Evolutionary conservation across 2,888 invertebrate species (phyloP), one percentile per base, ranked within the genome.

Genomic region (Drosophila formosana): DNA sequence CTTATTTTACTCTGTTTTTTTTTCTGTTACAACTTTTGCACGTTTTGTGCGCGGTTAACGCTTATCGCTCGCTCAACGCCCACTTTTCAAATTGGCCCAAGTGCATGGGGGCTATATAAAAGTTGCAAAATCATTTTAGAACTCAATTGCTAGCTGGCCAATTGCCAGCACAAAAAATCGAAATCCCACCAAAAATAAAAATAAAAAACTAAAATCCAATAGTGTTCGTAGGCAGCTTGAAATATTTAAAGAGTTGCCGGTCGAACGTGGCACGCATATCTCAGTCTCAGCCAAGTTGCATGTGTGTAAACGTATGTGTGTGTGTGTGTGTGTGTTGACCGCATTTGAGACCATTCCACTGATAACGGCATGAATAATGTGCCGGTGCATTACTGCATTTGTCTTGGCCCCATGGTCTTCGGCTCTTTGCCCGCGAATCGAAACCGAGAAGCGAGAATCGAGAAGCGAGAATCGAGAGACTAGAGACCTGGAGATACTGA

Each of bases 361-460:
- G 85, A 86, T 86, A 86, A 87, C 85, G 78, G 69, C 78, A 80
- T 89, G 89, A 86, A 86, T 87, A 89, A 86, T 86, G 85, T 84
- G 88, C 73, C 89, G 89, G 82, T 87, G 89, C 89, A 72, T 81
- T 87, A 81, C 75, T 81, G 84, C 87, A 83, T 88, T 82, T 78
- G 88, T 83, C 86, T 83, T 82, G 67, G 80, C 75, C 65, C 41
- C 49, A 49, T n/a, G 43, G 61, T 55, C 51, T 41, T 63, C 55
- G 78, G 65, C 62, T 50, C 49, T 56, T 39, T 58, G 66, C 67
- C 65, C 56, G 53, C 55, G 50, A 37, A 50, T 71, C 47, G 30
- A 60, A 28, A 18, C 51, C 9, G 32, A 50, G 66, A 47, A 11
- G 4, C 8, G 53, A 9, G 26, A 13, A 46, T 3, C 18, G 13